Evolutionary conservation across 2,888 invertebrate genomes (phyloP).

Genomic region (Agrotis ipsilon): DNA sequence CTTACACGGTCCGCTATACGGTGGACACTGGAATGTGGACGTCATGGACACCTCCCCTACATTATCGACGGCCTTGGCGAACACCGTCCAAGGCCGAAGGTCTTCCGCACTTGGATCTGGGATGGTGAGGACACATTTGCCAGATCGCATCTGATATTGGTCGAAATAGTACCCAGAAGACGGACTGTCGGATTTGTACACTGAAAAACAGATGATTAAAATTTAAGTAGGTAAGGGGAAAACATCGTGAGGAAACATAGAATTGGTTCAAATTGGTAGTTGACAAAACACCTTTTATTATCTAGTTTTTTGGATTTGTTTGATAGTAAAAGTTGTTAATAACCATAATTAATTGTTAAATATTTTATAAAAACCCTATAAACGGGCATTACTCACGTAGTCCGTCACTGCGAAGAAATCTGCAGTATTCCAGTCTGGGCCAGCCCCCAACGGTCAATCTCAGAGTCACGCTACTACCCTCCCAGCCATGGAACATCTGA

Average conservation of each 20-base stretch:
- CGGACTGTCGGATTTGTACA: conserved; percentile 74
- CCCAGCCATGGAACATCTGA: conserved; percentile 27
- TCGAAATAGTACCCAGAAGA: conserved; percentile 66
- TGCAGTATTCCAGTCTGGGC: conserved; percentile 80
- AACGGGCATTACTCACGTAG: conserved; percentile 69
- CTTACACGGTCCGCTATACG: conserved; percentile 2
- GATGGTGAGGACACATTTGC: conserved; percentile 72
- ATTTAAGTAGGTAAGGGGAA: no score
- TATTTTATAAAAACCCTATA: no score
- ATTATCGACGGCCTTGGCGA: conserved; percentile 71
- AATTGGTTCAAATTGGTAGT: no score
- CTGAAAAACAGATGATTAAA: conserved; percentile 60
- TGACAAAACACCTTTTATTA: no score
- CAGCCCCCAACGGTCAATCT: conserved; percentile 62
- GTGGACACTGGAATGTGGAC: conserved; percentile 28
- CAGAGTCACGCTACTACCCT: conserved; percentile 55
- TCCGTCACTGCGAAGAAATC: conserved; percentile 84
- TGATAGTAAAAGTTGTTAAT: not conserved
- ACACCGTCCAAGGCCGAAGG: conserved; percentile 80
- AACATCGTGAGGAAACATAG: no score
- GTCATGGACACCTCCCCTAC: conserved; percentile 71
- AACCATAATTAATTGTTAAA: no score
- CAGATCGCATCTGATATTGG: conserved; percentile 50
- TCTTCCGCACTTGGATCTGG: conserved; percentile 70
- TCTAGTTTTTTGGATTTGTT: no score